A percentile compares a stretch with the other conserved stretches of the same genome.
phyloP scores from a whole-genome alignment of 2,888 invertebrate species.

The Acanthacorydalis orientalis region DNA sequence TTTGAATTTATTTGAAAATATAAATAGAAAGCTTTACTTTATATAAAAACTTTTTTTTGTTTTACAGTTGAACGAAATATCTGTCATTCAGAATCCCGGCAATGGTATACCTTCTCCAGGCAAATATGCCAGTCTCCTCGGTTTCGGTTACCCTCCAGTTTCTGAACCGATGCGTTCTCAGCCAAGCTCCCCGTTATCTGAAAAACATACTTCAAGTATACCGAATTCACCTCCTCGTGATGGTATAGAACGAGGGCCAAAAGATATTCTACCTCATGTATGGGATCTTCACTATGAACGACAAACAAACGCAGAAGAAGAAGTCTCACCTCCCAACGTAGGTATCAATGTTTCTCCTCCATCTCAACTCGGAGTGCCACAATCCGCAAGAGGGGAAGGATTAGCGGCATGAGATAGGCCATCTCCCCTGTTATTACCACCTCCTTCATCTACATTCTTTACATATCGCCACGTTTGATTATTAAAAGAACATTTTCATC shows the following conservation, averaged over 20 bases:
- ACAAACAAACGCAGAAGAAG: conserved; percentile 26
- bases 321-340: conserved; percentile 22
- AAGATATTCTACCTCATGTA: conserved; percentile 22
- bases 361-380: conserved; percentile 36
- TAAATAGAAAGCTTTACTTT: neutral
- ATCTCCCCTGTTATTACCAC: conserved; percentile 7
- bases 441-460: conserved; percentile 5
- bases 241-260: conserved; percentile 25
- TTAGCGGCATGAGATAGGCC: conserved; percentile 43
- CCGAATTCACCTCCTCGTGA: conserved; percentile 18
- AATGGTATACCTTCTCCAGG: conserved; percentile 40
- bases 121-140: conserved; percentile 59
- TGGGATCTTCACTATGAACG: conserved; percentile 40
- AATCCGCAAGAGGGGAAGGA: conserved; percentile 51
- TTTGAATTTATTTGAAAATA: neutral
- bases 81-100: conserved; percentile 57
- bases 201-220: conserved; percentile 28
- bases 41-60: neutral
- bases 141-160: conserved; percentile 52
- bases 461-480: conserved; percentile 9
- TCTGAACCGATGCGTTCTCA: conserved; percentile 31
- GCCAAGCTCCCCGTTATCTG: conserved; percentile 29
- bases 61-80: conserved; percentile 61
- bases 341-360: conserved; percentile 21
- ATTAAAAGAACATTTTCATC: neutral